A percentile compares a stretch with the other conserved stretches of the same genome.
phyloP scores from a whole-genome alignment of 2,797 vertebrate species.

The Periophthalmus magnuspinnatus region DNA sequence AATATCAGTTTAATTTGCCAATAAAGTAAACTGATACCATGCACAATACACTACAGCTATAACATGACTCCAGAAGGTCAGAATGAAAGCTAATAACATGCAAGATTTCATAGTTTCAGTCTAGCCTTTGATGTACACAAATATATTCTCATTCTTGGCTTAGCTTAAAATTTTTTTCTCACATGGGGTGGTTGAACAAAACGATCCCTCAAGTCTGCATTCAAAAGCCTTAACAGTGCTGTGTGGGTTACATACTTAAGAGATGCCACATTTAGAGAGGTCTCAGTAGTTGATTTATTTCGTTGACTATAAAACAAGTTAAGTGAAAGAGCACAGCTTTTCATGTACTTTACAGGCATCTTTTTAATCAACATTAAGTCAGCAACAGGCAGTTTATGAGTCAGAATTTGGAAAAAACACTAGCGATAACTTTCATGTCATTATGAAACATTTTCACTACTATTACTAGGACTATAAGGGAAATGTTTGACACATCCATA shows the following conservation, averaged over 20 bases:
- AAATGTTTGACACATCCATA: no score
- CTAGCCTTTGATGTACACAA: background rate
- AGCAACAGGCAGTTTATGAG: background rate
- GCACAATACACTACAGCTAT: background rate
- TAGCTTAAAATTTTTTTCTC: background rate
- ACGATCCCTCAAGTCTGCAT: background rate
- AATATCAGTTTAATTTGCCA: background rate
- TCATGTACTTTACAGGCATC: background rate
- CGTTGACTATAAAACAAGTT: conserved; percentile 11
- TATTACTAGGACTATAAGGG: background rate
- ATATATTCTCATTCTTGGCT: background rate
- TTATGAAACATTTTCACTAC: background rate
- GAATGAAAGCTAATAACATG: background rate
- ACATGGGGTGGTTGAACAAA: background rate
- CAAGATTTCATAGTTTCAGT: background rate
- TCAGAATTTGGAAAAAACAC: background rate
- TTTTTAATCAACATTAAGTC: background rate
- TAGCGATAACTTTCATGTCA: background rate
- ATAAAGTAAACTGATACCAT: background rate
- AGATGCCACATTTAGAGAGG: background rate
- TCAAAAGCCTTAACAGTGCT: conserved; percentile 19
- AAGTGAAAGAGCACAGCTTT: background rate
- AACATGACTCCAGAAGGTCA: background rate
- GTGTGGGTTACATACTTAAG: conserved; percentile 14
- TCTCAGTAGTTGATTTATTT: conserved; percentile 19